Percentiles rank a stretch among this genome's conserved stretches.
Conservation (phyloP, 1,140 invertebrate genomes). For the Cecropterus lyciades region DNA sequence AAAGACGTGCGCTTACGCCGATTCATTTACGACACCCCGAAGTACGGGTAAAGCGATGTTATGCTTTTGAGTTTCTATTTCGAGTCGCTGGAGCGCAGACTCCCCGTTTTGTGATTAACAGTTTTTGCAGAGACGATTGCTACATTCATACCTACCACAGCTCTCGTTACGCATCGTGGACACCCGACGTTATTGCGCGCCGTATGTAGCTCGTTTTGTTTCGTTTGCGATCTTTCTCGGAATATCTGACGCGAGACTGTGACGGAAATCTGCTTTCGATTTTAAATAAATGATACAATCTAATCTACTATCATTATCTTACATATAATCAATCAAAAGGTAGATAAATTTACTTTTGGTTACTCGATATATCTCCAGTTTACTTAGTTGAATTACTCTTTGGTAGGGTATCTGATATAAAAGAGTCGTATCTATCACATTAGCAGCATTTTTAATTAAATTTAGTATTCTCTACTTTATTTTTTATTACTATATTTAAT, state of each 20-base stretch:
- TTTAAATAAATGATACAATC: not conserved
- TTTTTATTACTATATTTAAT: too few relatives aligned
- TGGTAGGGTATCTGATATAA: too few relatives aligned
- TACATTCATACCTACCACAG: slow-evolving; percentile 51
- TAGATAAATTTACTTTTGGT: too few relatives aligned
- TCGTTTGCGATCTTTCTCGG: slow-evolving; percentile 44
- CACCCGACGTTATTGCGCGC: slow-evolving; percentile 43
- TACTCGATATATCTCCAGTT: too few relatives aligned
- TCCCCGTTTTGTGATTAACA: slow-evolving; percentile 55
- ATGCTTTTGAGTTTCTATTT: slow-evolving; percentile 56
- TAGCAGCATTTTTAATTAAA: too few relatives aligned
- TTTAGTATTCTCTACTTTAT: too few relatives aligned
- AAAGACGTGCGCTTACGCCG: slow-evolving; percentile 52
- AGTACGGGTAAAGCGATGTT: slow-evolving; percentile 45
- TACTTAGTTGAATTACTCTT: too few relatives aligned
- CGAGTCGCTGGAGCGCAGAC: slow-evolving; percentile 54
- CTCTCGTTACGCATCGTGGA: slow-evolving; percentile 54
- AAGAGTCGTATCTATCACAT: too few relatives aligned
- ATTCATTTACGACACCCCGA: slow-evolving; percentile 61
- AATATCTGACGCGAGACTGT: slow-evolving; percentile 23
- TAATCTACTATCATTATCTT: too few relatives aligned
- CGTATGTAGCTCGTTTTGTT: slow-evolving; percentile 54
- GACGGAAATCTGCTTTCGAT: slow-evolving; percentile 1
- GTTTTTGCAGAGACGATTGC: slow-evolving; percentile 63
- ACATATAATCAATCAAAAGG: too few relatives aligned